Percentiles rank a stretch among this genome's conserved stretches.
Evolutionary conservation across 1,140 invertebrate genomes (phyloP).

Genomic region (Maconellicoccus hirsutus): DNA sequence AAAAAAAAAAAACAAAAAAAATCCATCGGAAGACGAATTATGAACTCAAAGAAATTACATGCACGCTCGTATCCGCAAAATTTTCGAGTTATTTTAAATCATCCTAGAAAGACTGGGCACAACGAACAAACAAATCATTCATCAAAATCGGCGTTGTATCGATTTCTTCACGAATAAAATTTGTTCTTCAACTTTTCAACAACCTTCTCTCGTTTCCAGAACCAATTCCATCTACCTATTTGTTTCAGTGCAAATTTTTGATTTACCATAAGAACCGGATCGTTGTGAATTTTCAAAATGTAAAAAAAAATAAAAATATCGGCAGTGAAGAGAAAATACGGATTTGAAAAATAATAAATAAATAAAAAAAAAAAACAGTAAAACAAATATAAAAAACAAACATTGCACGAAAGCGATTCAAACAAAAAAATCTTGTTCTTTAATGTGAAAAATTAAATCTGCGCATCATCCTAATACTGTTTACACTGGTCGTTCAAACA

Average conservation of each 20-base stretch:
- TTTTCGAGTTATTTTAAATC: too few species aligned
- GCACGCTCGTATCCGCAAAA: too few species aligned
- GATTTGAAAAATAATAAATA: neutral
- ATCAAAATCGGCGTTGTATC: too few species aligned
- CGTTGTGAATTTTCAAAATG: neutral
- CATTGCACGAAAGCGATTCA: neutral
- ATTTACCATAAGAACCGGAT: too few species aligned
- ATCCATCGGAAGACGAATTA: constrained; percentile 3
- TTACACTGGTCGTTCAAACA: neutral
- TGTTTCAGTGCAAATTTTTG: too few species aligned
- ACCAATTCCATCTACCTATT: too few species aligned
- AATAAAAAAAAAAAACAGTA: neutral
- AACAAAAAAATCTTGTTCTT: neutral
- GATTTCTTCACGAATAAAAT: too few species aligned
- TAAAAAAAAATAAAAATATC: neutral
- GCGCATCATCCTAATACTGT: neutral
- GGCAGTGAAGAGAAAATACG: neutral
- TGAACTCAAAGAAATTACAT: neutral
- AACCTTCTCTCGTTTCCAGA: too few species aligned
- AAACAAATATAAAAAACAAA: neutral
- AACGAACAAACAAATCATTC: too few species aligned
- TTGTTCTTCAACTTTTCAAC: too few species aligned
- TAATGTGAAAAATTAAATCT: neutral
- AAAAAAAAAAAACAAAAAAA: too few species aligned
- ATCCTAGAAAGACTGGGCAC: too few species aligned